A percentile compares a stretch with the other conserved stretches of the same genome.
Evolutionary conservation across 1,140 invertebrate species (phyloP).

Genomic region (Trachelipus rathkii): DNA sequence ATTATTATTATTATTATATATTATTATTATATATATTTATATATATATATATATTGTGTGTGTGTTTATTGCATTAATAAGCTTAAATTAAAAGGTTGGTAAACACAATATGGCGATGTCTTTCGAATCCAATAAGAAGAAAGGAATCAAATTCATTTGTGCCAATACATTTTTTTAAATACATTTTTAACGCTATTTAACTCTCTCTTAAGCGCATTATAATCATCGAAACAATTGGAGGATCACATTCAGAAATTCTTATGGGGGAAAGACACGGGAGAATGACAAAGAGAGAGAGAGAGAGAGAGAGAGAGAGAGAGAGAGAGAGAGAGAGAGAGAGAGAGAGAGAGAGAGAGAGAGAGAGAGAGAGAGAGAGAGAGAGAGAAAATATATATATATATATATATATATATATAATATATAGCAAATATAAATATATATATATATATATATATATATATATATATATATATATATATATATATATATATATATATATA

Average conservation of each 20-base stretch:
- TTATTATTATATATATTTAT: neutral
- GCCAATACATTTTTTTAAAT: neutral
- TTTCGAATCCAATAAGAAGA: neutral
- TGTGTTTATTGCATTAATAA: no score
- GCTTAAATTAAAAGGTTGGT: no score
- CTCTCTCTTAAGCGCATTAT: neutral
- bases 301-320: conserved; percentile 11
- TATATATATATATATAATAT: no score
- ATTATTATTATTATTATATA: no score
- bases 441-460: neutral
- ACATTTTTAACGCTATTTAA: neutral
- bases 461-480: conserved; percentile 14
- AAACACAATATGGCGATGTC: neutral
- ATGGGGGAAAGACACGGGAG: no score
- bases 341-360: neutral
- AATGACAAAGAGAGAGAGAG: neutral
- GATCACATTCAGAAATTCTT: no score
- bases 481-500: conserved; percentile 15
- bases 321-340: conserved; percentile 11
- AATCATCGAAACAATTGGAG: no score
- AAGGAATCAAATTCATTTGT: neutral
- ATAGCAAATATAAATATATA: neutral
- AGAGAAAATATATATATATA: no score
- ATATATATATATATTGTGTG: neutral
- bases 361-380: no score